Conservation (phyloP, 1,140 invertebrate genomes). For the Drosophila ambigua region DNA sequence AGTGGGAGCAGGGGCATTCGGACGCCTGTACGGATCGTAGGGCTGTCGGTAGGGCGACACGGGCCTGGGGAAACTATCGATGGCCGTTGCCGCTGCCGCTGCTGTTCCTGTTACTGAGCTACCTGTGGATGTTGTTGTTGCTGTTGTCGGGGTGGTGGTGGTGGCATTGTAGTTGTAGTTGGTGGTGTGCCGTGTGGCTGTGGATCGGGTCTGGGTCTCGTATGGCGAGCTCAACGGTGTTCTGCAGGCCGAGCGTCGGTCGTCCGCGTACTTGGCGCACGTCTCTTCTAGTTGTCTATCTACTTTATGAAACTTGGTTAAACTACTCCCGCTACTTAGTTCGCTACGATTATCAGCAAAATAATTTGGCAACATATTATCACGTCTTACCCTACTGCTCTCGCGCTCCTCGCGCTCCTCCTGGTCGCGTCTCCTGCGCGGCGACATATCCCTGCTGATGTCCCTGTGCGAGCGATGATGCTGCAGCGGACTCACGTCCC, state of each 20-base stretch:
- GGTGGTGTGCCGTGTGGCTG: conserved; percentile 32
- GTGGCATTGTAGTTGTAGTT: conserved; percentile 22
- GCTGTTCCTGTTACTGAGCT: conserved; percentile 24
- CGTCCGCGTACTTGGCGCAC: conserved; percentile 76
- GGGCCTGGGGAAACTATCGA: conserved; percentile 52
- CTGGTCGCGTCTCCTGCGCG: conserved; percentile 59
- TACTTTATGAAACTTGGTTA: conserved; percentile 84
- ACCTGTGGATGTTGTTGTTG: conserved; percentile 28
- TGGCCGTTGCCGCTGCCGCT: not conserved
- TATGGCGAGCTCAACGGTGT: conserved; percentile 72
- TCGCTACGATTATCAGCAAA: conserved; percentile 77
- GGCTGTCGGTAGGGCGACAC: conserved; percentile 72
- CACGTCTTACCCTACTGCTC: conserved; percentile 83
- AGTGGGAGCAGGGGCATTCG: conserved; percentile 33
- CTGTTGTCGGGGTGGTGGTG: conserved; percentile 20
- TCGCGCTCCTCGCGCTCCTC: conserved; percentile 76
- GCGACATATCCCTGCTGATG: conserved; percentile 71
- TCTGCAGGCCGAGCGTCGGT: conserved; percentile 72
- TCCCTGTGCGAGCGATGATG: conserved; percentile 76
- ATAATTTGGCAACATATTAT: conserved; percentile 84
- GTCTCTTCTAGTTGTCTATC: conserved; percentile 83
- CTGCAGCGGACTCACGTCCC: conserved; percentile 63
- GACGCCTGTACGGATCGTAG: conserved; percentile 53
- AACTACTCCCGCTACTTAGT: conserved; percentile 79
- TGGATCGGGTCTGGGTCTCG: conserved; percentile 64